A percentile compares a stretch with the other conserved stretches of the same genome.
Evolutionary conservation across 2,888 invertebrate species (phyloP).

Genomic region (Tenodera sinensis): DNA sequence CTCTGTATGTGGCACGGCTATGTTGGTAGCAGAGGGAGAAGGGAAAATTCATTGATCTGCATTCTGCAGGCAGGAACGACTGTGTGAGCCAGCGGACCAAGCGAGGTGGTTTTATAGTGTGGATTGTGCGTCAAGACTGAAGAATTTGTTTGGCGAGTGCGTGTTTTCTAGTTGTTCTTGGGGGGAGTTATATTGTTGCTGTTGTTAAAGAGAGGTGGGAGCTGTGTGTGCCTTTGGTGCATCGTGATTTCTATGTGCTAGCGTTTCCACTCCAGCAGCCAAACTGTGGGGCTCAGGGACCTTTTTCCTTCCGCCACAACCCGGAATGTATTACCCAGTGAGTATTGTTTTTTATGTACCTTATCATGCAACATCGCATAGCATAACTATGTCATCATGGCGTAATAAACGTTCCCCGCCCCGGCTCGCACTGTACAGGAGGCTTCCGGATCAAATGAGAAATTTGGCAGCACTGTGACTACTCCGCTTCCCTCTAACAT

Average conservation of each 20-base stretch:
- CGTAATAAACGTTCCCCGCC: background rate
- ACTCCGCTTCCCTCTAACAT: background rate
- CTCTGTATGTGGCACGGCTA: background rate
- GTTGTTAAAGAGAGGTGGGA: background rate
- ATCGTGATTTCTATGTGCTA: conserved; percentile 32
- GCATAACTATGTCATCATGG: background rate
- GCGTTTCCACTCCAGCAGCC: conserved; percentile 58
- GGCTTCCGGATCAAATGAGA: background rate
- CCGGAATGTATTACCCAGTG: conserved; percentile 93
- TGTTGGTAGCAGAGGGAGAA: conserved; percentile 27
- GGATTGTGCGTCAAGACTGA: background rate
- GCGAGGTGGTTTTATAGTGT: background rate
- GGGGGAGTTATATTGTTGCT: background rate
- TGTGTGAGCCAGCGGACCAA: background rate
- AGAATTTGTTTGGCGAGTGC: background rate
- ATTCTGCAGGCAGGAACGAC: conserved; percentile 20
- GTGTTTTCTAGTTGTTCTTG: background rate
- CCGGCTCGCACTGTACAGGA: no score
- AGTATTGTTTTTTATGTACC: conserved; percentile 50
- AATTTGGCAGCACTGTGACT: background rate
- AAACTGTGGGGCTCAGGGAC: conserved; percentile 97
- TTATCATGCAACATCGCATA: background rate
- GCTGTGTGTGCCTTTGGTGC: conserved; percentile 28
- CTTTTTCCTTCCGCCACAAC: conserved; percentile 91
- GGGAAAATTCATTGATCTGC: conserved; percentile 33